Percentiles rank a stretch among this genome's conserved stretches.
phyloP scores from a whole-genome alignment of 1,140 invertebrate species.

The Hesperophylax magnus region DNA sequence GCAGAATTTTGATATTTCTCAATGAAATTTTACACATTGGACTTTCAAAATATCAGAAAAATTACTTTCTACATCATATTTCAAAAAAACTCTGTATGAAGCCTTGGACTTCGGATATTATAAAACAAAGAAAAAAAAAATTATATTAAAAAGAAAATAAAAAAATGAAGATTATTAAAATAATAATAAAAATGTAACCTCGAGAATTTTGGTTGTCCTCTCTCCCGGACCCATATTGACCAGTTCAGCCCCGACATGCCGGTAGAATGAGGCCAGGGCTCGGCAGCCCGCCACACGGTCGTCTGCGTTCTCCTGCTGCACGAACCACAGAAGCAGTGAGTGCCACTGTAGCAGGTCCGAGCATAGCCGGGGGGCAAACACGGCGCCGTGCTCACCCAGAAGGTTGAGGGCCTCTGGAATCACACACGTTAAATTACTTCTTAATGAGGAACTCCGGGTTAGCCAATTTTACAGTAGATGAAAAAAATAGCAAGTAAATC shows the following conservation, averaged over 20 bases:
- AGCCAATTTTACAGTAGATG: too few species aligned
- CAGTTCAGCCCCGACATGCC: constrained; percentile 26
- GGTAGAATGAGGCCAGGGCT: constrained; percentile 46
- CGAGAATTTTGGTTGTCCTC: not conserved
- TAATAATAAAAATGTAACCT: not conserved
- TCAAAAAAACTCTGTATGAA: too few species aligned
- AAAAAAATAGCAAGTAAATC: too few species aligned
- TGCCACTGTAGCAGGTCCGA: constrained; percentile 52
- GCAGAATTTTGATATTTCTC: too few species aligned
- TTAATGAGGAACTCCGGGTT: not conserved
- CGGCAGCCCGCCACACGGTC: constrained; percentile 40
- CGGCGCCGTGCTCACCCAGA: constrained; percentile 26
- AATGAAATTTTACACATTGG: too few species aligned
- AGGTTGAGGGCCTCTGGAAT: constrained; percentile 41
- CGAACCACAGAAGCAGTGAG: constrained; percentile 36
- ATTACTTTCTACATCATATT: too few species aligned
- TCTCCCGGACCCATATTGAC: constrained; percentile 18
- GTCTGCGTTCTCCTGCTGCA: constrained; percentile 38
- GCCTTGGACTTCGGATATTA: too few species aligned
- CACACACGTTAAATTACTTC: not conserved
- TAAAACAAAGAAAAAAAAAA: too few species aligned
- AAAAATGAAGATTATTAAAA: too few species aligned
- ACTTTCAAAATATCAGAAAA: too few species aligned
- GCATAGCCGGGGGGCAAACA: constrained; percentile 31
- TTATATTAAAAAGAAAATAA: too few species aligned